A percentile compares a stretch with the other conserved stretches of the same genome.
Conservation (phyloP, 2,797 vertebrate species). For the Poecilia gillii region DNA sequence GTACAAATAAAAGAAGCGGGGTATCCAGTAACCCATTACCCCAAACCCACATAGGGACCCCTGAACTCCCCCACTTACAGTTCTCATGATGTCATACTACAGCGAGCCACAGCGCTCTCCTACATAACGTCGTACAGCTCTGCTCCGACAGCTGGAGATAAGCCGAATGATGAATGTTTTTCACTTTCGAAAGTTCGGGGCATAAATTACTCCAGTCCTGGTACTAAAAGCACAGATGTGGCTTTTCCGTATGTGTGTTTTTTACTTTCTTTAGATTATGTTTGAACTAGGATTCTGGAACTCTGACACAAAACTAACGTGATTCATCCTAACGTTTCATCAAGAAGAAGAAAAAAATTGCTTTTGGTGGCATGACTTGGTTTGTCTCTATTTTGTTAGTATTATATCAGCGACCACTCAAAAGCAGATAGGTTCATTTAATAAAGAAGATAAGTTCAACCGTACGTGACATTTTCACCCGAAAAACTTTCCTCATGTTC, state of each 20-base stretch:
- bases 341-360: background rate
- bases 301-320: background rate
- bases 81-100: conserved; percentile 79
- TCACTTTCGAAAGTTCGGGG: conserved; percentile 21
- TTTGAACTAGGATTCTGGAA: background rate
- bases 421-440: background rate
- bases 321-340: background rate
- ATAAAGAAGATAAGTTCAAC: background rate
- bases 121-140: conserved; percentile 46
- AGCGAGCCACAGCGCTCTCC: conserved; percentile 39
- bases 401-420: too few relatives aligned
- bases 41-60: conserved; percentile 56
- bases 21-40: conserved; percentile 70
- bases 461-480: background rate
- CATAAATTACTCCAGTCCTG: conserved; percentile 7
- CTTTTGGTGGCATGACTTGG: background rate
- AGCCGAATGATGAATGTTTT: conserved; percentile 57
- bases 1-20: conserved; percentile 25
- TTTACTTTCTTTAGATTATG: background rate
- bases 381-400: background rate
- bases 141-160: conserved; percentile 57
- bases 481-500: background rate
- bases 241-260: background rate
- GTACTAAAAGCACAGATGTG: conserved; percentile 3
- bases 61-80: conserved; percentile 52